Percentiles rank a stretch among this genome's conserved stretches.
Conservation (phyloP, 1,140 invertebrate genomes). For the Spodoptera litura region DNA sequence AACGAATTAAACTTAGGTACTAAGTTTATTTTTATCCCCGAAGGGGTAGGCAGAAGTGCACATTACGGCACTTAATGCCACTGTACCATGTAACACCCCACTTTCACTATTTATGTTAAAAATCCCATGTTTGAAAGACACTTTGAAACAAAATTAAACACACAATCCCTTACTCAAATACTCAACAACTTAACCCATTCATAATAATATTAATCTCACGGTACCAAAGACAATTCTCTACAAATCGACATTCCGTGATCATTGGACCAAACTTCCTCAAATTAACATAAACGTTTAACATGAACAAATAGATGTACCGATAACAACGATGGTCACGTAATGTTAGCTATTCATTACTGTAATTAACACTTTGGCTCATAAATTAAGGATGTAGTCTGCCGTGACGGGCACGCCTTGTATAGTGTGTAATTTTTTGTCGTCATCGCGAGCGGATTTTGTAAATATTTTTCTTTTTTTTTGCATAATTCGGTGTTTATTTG, state of each 20-base stretch:
- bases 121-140: too few relatives aligned
- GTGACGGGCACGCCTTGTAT: slow-evolving; percentile 62
- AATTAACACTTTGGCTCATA: slow-evolving; percentile 70
- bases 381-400: slow-evolving; percentile 59
- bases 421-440: slow-evolving; percentile 34
- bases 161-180: too few relatives aligned
- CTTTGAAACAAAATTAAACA: too few relatives aligned
- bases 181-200: neutral
- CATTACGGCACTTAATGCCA: too few relatives aligned
- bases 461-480: neutral
- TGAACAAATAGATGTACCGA: slow-evolving; percentile 68
- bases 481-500: neutral
- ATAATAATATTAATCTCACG: slow-evolving; percentile 19
- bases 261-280: slow-evolving; percentile 72
- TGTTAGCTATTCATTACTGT: slow-evolving; percentile 69
- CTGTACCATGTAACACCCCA: too few relatives aligned
- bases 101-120: too few relatives aligned
- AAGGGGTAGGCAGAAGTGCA: too few relatives aligned
- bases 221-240: neutral
- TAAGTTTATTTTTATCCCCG: too few relatives aligned
- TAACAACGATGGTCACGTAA: slow-evolving; percentile 60
- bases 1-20: too few relatives aligned
- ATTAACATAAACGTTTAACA: slow-evolving; percentile 78
- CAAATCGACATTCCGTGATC: slow-evolving; percentile 56
- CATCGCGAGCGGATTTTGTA: neutral